Base-by-base conservation (phyloP, 2,113 vertebrate species). In the Semicossyphus pulcher region DNA sequence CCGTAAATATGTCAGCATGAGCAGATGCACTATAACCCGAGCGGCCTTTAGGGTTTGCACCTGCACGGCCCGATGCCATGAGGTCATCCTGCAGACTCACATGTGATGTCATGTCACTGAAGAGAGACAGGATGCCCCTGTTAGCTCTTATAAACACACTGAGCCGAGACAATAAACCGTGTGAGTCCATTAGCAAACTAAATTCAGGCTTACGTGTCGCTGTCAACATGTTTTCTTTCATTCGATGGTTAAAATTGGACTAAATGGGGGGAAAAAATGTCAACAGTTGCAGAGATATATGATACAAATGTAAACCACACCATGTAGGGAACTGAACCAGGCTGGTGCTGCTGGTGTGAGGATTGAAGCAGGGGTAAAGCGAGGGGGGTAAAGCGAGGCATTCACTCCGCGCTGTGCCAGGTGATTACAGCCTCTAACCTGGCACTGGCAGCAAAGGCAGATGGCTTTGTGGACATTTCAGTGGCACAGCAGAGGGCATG, bases 1-100 rank as follows among this genome's bases (percentile, higher is more conserved):
- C 54, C 39, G 61, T 92, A 91, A 89, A 92, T 87, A 86, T 87
- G 87, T 91, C 88, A 89, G 47, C 86, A 44, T 44, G 67, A 32
- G 25, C 76, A 60, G 64, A 85, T 44, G 23, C 62, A 54, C 76
- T 3, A 54, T 81, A 75, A 81, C 58, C 72, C 53, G 21, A 26
- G 58, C 51, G 49, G 69, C 84, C 82, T 88, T 82, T 74, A 78
- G 68, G 80, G 76, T 83, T 70, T 78, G 80, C 87, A 87, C 86
- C 91, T 89, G 88, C 83, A 76, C 31, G 26, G 36, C 54, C 65
- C 0, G 11, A 61, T 42, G 44, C 64, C 41, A 39, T 71, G 81
- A 90, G 88, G 82, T 92, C 88, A 84, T 82, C 68, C 73, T 53
- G 20, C 51, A 72, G 49, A 42, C 57, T 42, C 42, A 15, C 54